Percentiles rank a stretch among this genome's conserved stretches.
phyloP scores from a whole-genome alignment of 2,888 invertebrate genomes.

The Drosophila subquinaria region DNA sequence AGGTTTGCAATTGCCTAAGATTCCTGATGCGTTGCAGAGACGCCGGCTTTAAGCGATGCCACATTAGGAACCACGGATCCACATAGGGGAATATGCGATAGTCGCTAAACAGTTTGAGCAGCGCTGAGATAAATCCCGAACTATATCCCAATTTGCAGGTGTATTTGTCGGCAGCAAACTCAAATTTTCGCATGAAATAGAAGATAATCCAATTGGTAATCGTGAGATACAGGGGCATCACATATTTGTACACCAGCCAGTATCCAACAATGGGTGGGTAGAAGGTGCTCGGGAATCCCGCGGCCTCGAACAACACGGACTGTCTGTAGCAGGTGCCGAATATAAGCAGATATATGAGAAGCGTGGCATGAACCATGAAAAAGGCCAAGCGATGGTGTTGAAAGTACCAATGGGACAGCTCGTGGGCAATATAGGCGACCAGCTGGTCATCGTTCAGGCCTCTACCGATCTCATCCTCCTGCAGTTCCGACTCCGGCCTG shows the following conservation, averaged over 20 bases:
- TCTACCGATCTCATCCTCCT: conserved; percentile 35
- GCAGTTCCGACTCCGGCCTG: conserved; percentile 18
- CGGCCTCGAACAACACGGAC: conserved; percentile 39
- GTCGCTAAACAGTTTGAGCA: conserved; percentile 57
- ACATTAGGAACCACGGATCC: conserved; percentile 56
- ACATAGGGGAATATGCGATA: conserved; percentile 43
- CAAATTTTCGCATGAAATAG: conserved; percentile 41
- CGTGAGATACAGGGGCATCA: conserved; percentile 52
- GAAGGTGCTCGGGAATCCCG: conserved; percentile 46
- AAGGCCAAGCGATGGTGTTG: conserved; percentile 19
- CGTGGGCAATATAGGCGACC: conserved; percentile 62
- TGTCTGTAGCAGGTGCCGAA: conserved; percentile 36
- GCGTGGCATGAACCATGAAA: conserved; percentile 18
- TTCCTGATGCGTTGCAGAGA: conserved; percentile 30
- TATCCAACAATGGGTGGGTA: conserved; percentile 59
- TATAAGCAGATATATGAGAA: conserved; percentile 55
- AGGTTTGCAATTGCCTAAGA: not conserved
- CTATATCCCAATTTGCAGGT: conserved; percentile 38
- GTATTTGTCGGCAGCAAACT: conserved; percentile 52
- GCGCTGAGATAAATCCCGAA: conserved; percentile 13
- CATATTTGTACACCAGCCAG: conserved; percentile 66
- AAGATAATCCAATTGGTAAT: conserved; percentile 56
- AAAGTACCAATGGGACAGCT: conserved; percentile 50
- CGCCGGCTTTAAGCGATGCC: conserved; percentile 53
- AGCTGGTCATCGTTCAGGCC: conserved; percentile 36